Percentiles rank a stretch among this genome's conserved stretches.
Conservation (phyloP, 2,113 vertebrate genomes). For the Callocephalon fimbriatum region DNA sequence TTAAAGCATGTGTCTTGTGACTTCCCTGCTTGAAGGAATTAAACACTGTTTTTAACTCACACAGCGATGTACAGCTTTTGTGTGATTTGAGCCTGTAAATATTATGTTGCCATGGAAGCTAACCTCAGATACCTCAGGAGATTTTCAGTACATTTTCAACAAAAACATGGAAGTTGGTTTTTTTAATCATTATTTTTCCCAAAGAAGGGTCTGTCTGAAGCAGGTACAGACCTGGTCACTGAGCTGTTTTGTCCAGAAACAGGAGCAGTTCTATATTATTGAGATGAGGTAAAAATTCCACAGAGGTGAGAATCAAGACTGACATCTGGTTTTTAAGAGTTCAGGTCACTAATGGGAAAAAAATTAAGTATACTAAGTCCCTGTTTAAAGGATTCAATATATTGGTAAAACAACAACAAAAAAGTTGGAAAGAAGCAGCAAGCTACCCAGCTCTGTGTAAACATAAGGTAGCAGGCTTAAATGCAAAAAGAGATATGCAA, state of each 20-base stretch:
- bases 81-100: constrained; percentile 23
- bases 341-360: not conserved
- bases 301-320: not conserved
- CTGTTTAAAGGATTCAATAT: not conserved
- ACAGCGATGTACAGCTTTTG: not conserved
- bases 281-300: not conserved
- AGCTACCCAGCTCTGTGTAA: not conserved
- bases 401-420: not conserved
- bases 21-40: not conserved
- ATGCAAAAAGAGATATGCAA: not conserved
- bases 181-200: not conserved
- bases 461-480: not conserved
- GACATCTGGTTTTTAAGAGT: not conserved
- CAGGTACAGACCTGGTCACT: not conserved
- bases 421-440: not conserved
- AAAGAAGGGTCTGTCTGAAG: not conserved
- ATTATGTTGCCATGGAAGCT: constrained; percentile 56
- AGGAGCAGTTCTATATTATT: not conserved
- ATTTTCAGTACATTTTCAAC: not conserved
- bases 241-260: not conserved
- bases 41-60: not conserved
- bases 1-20: not conserved
- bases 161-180: not conserved
- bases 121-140: not conserved
- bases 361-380: not conserved